Conservation (phyloP, 35 echinoderm and acorn worm species). For the Lytechinus pictus region DNA sequence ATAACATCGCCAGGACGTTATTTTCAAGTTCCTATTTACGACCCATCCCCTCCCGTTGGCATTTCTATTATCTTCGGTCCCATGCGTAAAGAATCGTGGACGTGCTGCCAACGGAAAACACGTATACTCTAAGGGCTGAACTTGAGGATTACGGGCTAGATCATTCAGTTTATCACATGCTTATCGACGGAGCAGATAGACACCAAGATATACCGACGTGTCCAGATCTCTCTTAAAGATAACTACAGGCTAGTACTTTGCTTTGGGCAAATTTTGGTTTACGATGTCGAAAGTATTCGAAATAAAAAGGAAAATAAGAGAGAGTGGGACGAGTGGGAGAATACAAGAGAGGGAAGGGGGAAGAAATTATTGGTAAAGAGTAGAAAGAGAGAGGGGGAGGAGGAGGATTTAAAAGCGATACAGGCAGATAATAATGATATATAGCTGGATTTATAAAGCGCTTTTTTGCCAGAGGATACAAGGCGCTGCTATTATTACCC, state of each 20-base stretch:
- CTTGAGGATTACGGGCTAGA: background rate
- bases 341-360: too few species aligned
- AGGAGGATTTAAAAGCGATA: background rate
- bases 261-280: background rate
- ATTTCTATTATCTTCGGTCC: background rate
- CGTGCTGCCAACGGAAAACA: background rate
- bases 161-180: background rate
- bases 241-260: background rate
- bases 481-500: too few species aligned
- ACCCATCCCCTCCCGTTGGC: background rate
- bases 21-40: background rate
- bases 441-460: too few species aligned
- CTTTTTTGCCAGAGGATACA: too few species aligned
- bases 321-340: too few species aligned
- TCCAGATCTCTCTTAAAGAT: background rate
- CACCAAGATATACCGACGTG: background rate
- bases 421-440: too few species aligned
- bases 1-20: too few species aligned
- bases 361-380: too few species aligned
- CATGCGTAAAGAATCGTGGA: background rate
- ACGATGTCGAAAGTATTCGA: background rate
- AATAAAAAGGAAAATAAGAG: background rate
- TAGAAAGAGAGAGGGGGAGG: too few species aligned
- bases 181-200: slow-evolving; percentile 1
- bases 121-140: background rate